Base-by-base conservation (phyloP, 92 coral and sea anemone genomes). In the Isaurus tuberculatus region DNA sequence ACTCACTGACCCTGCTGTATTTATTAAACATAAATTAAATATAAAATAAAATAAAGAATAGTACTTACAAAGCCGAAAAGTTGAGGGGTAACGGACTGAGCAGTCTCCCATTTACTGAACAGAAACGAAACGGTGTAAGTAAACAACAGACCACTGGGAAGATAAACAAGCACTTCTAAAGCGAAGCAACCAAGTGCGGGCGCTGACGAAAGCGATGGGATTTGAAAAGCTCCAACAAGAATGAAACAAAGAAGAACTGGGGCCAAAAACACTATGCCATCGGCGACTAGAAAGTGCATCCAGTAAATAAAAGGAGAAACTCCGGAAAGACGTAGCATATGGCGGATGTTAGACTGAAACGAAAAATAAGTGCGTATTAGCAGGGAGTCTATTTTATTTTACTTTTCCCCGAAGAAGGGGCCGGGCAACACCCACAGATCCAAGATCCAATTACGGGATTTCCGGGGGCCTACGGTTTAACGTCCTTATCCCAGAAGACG, bases 141-240 rank as follows among this genome's bases (percentile, higher is more conserved):
- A 80, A 94, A 89, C 87, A 92, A 63, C 31, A 92, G 83, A 4
- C 88, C 91, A 5, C 89, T 22, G 69, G 91, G 91, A 4, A 90
- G 67, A 79, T 92, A 94, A 23, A 94, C 80, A 5, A 92, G 3
- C n/a, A 90, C 84, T 27, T 85, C 86, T 27, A 94, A 11, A 19
- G 89, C 94, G 42, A 94, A 79, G 49, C 92, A 86, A 13, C 92
- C 98, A 91, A 94, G 91, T 19, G 98, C 98, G 3, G 90, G 94
- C n/a, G 92, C 81, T 13, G 94, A 86, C 0, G 91, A 51, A 13
- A 92, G 88, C 0, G 98, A 92, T 9, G 92, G 75, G 8, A 90
- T 65, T 65, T 85, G 83, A 57, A 90, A 81, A 27, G 92, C 92
- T 57, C 92, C 94, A 8, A 94, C 72, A 2, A 94, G 91, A 65